A percentile compares a stretch with the other conserved stretches of the same genome.
phyloP scores from a whole-genome alignment of 2,888 invertebrate genomes.

The Limenitis camilla region DNA sequence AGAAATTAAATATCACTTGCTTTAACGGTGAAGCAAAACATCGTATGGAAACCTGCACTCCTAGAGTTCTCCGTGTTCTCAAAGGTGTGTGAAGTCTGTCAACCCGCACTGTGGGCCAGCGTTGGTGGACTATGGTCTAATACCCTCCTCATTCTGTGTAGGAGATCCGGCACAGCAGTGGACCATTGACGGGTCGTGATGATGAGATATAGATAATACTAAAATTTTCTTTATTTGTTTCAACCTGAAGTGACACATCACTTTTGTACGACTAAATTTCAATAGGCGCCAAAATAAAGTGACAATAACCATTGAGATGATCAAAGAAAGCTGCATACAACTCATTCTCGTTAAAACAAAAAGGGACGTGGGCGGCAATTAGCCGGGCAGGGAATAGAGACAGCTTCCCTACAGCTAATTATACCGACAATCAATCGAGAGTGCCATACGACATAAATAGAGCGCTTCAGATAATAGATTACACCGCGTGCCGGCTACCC shows the following conservation, averaged over 20 bases:
- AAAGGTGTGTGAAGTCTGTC: too few relatives aligned
- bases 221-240: too few relatives aligned
- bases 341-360: conserved; percentile 23
- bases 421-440: conserved; percentile 53
- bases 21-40: too few relatives aligned
- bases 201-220: too few relatives aligned
- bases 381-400: conserved; percentile 19
- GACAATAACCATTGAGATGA: conserved; percentile 11
- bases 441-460: conserved; percentile 44
- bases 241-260: not conserved
- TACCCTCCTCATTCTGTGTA: too few relatives aligned
- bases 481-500: not conserved
- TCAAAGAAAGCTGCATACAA: conserved; percentile 30
- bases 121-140: too few relatives aligned
- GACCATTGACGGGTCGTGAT: too few relatives aligned
- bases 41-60: too few relatives aligned
- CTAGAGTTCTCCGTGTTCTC: too few relatives aligned
- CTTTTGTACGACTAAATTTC: not conserved
- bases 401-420: conserved; percentile 36
- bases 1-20: too few relatives aligned
- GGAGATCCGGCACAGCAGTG: too few relatives aligned
- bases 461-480: conserved; percentile 32
- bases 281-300: conserved; percentile 6
- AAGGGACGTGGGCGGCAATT: conserved; percentile 27
- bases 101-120: too few relatives aligned